These are phyloP conservation scores for Synanthedon formicaeformis DNA, from an alignment of 2,888 invertebrate genomes.

Conservation along the genomic window DNA sequence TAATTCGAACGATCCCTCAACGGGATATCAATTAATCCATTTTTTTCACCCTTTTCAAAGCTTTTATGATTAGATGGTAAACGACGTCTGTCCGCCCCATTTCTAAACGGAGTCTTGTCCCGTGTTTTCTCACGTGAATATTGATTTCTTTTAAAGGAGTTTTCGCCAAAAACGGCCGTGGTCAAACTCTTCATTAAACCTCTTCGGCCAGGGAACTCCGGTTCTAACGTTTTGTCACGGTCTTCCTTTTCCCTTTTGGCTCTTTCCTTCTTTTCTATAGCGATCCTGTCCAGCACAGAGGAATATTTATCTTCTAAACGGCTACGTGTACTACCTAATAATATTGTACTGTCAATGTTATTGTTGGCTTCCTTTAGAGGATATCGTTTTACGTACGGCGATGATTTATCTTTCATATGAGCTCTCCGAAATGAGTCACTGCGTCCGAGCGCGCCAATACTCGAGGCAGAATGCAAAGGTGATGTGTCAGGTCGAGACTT, in stretches of 20 bases:
- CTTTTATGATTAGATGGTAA: slow-evolving; percentile 48
- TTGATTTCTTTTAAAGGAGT: slow-evolving; percentile 56
- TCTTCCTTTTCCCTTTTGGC: slow-evolving; percentile 65
- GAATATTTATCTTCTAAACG: slow-evolving; percentile 85
- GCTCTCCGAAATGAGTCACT: slow-evolving; percentile 64
- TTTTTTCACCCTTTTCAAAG: slow-evolving; percentile 46
- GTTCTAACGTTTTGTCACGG: slow-evolving; percentile 79
- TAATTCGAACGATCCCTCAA: slow-evolving; percentile 34
- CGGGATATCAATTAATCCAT: slow-evolving; percentile 38
- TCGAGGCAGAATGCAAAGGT: slow-evolving; percentile 47
- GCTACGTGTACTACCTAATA: slow-evolving; percentile 72
- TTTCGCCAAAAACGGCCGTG: slow-evolving; percentile 78
- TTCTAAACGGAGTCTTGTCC: slow-evolving; percentile 76
- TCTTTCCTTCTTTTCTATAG: slow-evolving; percentile 68
- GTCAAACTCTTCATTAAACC: slow-evolving; percentile 78
- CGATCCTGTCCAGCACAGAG: slow-evolving; percentile 78
- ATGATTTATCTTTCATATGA: slow-evolving; percentile 55
- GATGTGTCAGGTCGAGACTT: slow-evolving; percentile 52
- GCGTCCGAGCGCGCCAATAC: slow-evolving; percentile 46
- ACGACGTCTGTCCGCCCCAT: slow-evolving; percentile 53
- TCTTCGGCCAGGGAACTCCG: slow-evolving; percentile 57
- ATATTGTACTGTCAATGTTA: slow-evolving; percentile 46
- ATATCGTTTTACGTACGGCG: slow-evolving; percentile 54
- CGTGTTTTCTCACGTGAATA: slow-evolving; percentile 72
- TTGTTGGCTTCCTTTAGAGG: slow-evolving; percentile 62